Percentiles rank a stretch among this genome's conserved stretches.
phyloP scores from a whole-genome alignment of 2,797 vertebrate species.

The Lindbergichthys nudifrons region DNA sequence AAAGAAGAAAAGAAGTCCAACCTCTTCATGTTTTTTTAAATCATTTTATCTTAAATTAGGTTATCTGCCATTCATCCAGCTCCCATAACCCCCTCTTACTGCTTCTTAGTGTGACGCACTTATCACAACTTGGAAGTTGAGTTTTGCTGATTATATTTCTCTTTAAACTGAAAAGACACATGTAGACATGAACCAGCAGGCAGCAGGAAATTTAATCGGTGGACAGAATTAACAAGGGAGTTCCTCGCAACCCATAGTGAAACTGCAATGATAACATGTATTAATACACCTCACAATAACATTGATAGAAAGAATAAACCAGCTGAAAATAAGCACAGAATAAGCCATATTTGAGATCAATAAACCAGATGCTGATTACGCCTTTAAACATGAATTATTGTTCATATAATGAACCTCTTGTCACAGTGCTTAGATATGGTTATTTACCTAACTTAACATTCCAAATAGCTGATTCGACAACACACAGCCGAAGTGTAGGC shows the following conservation, averaged over 20 bases:
- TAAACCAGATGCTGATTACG: constrained; percentile 67
- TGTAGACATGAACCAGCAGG: constrained; percentile 69
- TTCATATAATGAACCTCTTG: constrained; percentile 74
- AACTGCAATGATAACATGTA: constrained; percentile 74
- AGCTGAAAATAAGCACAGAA: constrained; percentile 60
- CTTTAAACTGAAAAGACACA: constrained; percentile 41
- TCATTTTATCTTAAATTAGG: constrained; percentile 33
- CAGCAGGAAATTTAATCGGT: constrained; percentile 84
- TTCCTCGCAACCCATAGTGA: constrained; percentile 66
- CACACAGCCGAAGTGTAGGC: constrained; percentile 41
- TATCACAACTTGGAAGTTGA: constrained; percentile 16
- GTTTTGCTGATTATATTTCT: background rate
- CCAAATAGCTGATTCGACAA: constrained; percentile 65
- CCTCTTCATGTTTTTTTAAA: background rate
- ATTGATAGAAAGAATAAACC: constrained; percentile 65
- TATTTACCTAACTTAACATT: constrained; percentile 77
- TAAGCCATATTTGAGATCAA: constrained; percentile 52
- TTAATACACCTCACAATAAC: constrained; percentile 76
- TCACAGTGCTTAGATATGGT: constrained; percentile 86
- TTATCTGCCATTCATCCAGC: constrained; percentile 22
- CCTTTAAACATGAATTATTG: constrained; percentile 64
- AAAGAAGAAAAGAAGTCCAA: background rate
- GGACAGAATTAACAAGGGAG: constrained; percentile 75
- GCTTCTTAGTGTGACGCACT: background rate
- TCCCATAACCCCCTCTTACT: constrained; percentile 21